A percentile compares a stretch with the other conserved stretches of the same genome.
phyloP scores from a whole-genome alignment of 53 echinoderm and acorn worm species.

The Actinopyga echinites region DNA sequence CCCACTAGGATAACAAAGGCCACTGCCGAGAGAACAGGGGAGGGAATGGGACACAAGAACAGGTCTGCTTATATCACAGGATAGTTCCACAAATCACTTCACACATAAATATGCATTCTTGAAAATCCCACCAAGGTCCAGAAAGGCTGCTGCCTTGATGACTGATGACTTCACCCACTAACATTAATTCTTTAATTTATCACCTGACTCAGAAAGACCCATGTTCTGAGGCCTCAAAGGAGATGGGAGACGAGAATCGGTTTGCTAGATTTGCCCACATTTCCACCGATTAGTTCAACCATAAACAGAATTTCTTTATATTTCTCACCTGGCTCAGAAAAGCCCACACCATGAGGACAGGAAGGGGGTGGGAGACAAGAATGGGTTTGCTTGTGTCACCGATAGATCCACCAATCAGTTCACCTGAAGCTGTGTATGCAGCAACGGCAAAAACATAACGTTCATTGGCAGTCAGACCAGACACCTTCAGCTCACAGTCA shows the following conservation, averaged over 20 bases:
- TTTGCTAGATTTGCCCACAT: constrained; percentile 85
- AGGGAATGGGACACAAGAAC: no score
- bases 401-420: constrained; percentile 85
- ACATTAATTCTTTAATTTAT: no score
- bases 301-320: no score
- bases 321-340: constrained; percentile 90
- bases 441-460: constrained; percentile 98
- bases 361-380: constrained; percentile 84
- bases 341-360: constrained; percentile 95
- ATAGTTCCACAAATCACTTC: no score
- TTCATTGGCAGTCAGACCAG: constrained; percentile 83
- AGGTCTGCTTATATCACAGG: no score
- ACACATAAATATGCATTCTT: no score
- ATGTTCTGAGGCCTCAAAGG: constrained; percentile 84
- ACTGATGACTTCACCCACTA: no score
- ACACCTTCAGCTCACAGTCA: constrained; percentile 87
- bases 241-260: constrained; percentile 89
- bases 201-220: constrained; percentile 98
- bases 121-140: no score
- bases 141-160: no score
- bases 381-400: constrained; percentile 90
- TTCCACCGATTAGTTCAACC: no score
- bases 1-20: no score
- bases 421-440: constrained; percentile 84
- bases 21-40: no score